phyloP scores from a whole-genome alignment of 2,888 invertebrate species.

The Megamerina dolium region DNA sequence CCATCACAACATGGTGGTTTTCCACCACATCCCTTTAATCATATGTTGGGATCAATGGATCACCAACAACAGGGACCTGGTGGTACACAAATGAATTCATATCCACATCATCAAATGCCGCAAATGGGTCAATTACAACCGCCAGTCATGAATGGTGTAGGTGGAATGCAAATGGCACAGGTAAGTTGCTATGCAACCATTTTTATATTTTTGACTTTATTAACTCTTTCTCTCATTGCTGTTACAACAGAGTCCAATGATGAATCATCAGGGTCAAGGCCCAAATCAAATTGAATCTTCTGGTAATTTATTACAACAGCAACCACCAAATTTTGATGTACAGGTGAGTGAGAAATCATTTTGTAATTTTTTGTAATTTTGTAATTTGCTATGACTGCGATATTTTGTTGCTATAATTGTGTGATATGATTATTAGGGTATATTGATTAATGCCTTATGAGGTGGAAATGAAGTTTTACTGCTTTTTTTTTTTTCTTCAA shows the following conservation, averaged over 20 bases:
- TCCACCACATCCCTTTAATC: conserved; percentile 51
- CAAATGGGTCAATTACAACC: conserved; percentile 49
- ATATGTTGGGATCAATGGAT: conserved; percentile 50
- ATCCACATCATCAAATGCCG: conserved; percentile 47
- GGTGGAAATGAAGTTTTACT: too few relatives aligned
- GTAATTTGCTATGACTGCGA: too few relatives aligned
- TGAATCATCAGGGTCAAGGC: conserved; percentile 47
- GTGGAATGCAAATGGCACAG: conserved; percentile 49
- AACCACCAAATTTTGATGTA: conserved; percentile 72
- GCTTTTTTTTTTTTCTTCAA: too few relatives aligned
- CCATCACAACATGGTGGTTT: conserved; percentile 41
- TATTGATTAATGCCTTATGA: too few relatives aligned
- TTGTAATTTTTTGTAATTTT: too few relatives aligned
- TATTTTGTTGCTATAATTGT: too few relatives aligned
- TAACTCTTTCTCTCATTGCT: neutral
- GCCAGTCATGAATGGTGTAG: conserved; percentile 47
- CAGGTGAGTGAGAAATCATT: conserved; percentile 69
- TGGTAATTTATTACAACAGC: conserved; percentile 55
- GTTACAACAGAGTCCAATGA: conserved; percentile 45
- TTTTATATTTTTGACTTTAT: neutral
- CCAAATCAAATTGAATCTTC: conserved; percentile 51
- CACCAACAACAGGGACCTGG: conserved; percentile 35
- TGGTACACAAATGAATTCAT: conserved; percentile 38
- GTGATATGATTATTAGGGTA: too few relatives aligned
- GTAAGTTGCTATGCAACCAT: conserved; percentile 22